Evolutionary conservation across 2,113 vertebrate species (phyloP).

Genomic region (Pluvialis apricaria): DNA sequence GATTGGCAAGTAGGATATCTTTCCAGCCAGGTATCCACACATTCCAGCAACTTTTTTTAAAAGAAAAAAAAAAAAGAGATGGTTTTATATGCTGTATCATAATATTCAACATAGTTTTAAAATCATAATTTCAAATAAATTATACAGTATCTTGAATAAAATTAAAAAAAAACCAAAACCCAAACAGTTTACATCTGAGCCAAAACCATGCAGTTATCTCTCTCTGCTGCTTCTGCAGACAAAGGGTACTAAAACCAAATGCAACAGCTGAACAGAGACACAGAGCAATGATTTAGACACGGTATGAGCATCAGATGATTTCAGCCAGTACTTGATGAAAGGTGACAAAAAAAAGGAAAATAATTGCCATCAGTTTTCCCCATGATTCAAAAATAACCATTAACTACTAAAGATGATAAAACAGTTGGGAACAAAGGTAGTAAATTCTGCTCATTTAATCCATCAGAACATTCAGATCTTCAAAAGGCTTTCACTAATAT

Average conservation of each 20-base stretch:
- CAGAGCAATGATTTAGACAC: neutral
- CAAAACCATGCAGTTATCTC: neutral
- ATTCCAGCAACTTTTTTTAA: slow-evolving; percentile 83
- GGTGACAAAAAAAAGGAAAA: neutral
- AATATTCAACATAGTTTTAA: neutral
- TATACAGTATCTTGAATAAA: neutral
- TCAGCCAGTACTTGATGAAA: neutral
- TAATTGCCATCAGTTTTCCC: neutral
- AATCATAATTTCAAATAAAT: neutral
- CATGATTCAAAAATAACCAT: neutral
- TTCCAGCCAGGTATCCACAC: slow-evolving; percentile 86
- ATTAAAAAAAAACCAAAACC: neutral
- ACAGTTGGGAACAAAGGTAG: neutral
- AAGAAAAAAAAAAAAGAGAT: slow-evolving; percentile 12
- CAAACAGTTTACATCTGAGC: neutral
- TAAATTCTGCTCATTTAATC: neutral
- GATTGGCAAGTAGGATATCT: slow-evolving; percentile 86
- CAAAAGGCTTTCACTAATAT: neutral
- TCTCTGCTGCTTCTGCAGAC: neutral
- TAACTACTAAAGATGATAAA: neutral
- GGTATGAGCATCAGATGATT: neutral
- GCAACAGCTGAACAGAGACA: neutral
- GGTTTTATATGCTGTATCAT: neutral
- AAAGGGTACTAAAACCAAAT: neutral
- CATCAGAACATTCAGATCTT: neutral